Conservation (phyloP, 2,113 vertebrate genomes). For the Calyptomena viridis region DNA sequence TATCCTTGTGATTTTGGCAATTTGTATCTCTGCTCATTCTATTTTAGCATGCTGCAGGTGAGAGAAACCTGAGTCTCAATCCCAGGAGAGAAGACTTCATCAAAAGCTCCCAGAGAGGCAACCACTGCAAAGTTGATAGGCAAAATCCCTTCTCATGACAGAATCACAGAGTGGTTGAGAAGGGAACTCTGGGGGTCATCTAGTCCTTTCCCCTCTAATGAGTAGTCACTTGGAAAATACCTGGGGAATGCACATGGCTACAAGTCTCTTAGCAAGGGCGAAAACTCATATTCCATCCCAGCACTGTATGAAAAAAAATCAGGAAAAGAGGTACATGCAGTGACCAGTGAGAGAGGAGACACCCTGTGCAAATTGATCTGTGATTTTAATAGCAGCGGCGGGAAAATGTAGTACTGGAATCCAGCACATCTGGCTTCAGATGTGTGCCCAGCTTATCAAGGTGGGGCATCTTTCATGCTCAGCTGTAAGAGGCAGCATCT, state of each 20-base stretch:
- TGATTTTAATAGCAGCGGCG: background rate
- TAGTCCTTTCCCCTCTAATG: background rate
- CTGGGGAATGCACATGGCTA: background rate
- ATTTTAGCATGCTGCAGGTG: background rate
- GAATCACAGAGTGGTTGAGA: background rate
- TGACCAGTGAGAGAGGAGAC: background rate
- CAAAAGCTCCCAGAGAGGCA: background rate
- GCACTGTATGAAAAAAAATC: background rate
- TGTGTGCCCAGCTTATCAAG: background rate
- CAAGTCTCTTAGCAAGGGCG: background rate
- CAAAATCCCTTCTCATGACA: background rate
- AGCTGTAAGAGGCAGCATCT: background rate
- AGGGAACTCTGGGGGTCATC: background rate
- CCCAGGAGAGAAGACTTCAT: background rate
- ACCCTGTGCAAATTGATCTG: background rate
- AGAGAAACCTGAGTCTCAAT: background rate
- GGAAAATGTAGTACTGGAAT: background rate
- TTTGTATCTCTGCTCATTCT: background rate
- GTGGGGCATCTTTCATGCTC: fast-evolving
- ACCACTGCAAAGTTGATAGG: background rate
- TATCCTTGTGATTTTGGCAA: background rate
- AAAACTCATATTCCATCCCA: background rate
- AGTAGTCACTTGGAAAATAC: background rate
- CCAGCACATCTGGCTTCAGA: background rate
- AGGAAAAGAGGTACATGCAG: background rate